Base-by-base conservation (phyloP, 92 coral and sea anemone species). In the Parazoanthus swiftii region DNA sequence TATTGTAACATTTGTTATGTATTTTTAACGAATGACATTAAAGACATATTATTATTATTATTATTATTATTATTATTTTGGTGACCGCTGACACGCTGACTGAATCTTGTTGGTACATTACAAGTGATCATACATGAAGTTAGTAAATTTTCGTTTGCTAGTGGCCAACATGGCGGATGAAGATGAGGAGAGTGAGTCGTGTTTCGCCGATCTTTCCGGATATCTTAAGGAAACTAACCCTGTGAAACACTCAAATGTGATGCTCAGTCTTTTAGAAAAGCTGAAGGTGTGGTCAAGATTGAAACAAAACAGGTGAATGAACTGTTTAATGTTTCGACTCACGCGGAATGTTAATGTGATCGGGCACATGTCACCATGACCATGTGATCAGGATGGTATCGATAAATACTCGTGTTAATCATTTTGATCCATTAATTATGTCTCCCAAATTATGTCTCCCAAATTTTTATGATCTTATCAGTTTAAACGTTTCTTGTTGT, bases 281-380 rank as follows among this genome's bases (percentile, higher is more conserved):
- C 85, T 94, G 23, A 94, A 94, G 75, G 33, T 88, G 73, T 85
- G 91, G 91, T 79, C 91, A 18, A 81, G 72, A 83, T 76, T 44
- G 5, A 73, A 84, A 77, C 77, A 82, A n/a, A 89, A 92, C 86
- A 92, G 96, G 96, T 93, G 86, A 29, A 7, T 50, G 21, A 5
- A 7, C 29, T 54, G 35, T 5, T 48, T 42, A 79, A 29, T 33
- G 16, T 80, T 54, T 80, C 14, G 29, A 39, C 79, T 5, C 44
- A 13, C 79, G 13, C 33, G 33, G 33, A 29, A 29, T 29, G 0
- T 0, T 29, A 29, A 29, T 29, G 0, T 29, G 0, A 29, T 29
- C 33, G 33, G 33, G 33, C 2, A n/a, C 50, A 9, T 44, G 75
- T 4, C 38, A n/a, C 42, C 2, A 39, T 39, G 50, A 44, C 10